phyloP scores from a whole-genome alignment of 2,888 invertebrate species.

The Tolmerus cingulatus region DNA sequence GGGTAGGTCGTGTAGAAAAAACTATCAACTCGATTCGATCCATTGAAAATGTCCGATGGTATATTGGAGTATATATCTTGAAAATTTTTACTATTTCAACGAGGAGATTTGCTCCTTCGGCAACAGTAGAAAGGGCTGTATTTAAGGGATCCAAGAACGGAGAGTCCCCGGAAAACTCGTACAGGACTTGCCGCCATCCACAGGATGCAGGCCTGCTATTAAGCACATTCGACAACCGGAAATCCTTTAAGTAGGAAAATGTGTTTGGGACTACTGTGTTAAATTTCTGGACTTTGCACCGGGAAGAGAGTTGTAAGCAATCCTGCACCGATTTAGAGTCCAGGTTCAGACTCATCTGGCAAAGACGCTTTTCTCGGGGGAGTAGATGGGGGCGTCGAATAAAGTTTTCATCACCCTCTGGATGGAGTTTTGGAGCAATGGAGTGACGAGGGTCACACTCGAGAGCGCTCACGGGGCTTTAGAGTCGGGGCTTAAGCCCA shows the following conservation, averaged over 20 bases:
- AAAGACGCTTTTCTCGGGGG: background rate
- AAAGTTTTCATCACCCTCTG: conserved; percentile 9
- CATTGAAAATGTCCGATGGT: background rate
- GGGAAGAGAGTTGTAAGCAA: background rate
- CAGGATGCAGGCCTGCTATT: background rate
- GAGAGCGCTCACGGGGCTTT: background rate
- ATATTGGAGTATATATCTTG: background rate
- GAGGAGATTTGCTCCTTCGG: background rate
- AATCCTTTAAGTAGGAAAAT: conserved; percentile 5
- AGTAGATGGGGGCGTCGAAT: background rate
- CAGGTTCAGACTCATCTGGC: too few relatives aligned
- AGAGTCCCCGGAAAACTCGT: background rate
- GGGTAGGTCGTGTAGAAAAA: background rate
- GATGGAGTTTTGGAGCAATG: background rate
- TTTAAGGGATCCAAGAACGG: background rate
- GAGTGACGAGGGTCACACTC: background rate
- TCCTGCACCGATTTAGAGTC: background rate
- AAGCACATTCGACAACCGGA: background rate
- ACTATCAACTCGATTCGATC: background rate
- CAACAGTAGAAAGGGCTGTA: background rate
- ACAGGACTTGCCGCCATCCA: background rate
- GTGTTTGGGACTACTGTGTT: background rate
- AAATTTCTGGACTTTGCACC: background rate
- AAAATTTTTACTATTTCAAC: background rate
- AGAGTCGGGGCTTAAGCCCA: background rate